These are phyloP conservation scores for Lysandra coridon DNA, from an alignment of 2,888 invertebrate genomes.

Conservation along the genomic window DNA sequence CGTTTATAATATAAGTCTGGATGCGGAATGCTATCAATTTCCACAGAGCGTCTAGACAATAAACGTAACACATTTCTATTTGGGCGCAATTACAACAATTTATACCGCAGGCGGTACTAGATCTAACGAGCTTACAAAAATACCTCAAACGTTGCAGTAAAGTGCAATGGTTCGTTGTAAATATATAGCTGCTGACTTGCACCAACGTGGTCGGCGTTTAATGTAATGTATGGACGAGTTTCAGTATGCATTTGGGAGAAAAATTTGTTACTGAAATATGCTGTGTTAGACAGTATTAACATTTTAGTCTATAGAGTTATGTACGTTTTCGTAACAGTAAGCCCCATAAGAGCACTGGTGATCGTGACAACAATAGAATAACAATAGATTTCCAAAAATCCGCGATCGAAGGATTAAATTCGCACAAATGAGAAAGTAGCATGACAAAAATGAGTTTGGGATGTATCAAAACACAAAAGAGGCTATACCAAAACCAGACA, in stretches of 20 bases:
- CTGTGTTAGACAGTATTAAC: too few relatives aligned
- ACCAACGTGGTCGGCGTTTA: constrained; percentile 30
- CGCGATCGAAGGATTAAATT: too few relatives aligned
- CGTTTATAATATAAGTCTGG: not conserved
- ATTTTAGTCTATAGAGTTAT: too few relatives aligned
- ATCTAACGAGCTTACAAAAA: constrained; percentile 41
- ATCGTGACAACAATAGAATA: too few relatives aligned
- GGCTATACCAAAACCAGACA: too few relatives aligned
- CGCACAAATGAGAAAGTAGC: too few relatives aligned
- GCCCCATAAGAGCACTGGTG: too few relatives aligned
- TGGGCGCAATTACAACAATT: not conserved
- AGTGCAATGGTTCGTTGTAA: constrained; percentile 43
- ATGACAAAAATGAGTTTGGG: too few relatives aligned
- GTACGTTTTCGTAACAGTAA: too few relatives aligned
- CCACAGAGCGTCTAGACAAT: not conserved
- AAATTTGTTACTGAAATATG: not conserved
- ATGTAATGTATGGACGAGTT: constrained; percentile 34
- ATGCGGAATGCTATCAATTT: not conserved
- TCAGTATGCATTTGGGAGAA: constrained; percentile 5
- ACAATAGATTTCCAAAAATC: too few relatives aligned
- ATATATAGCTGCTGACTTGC: constrained; percentile 42
- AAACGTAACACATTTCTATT: constrained; percentile 14
- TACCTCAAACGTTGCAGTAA: constrained; percentile 39
- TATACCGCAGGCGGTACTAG: constrained; percentile 16
- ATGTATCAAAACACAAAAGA: too few relatives aligned